Evolutionary conservation across 2,888 invertebrate species (phyloP), one percentile per base, ranked within the genome.

Genomic region (Ethmia dodecea): DNA sequence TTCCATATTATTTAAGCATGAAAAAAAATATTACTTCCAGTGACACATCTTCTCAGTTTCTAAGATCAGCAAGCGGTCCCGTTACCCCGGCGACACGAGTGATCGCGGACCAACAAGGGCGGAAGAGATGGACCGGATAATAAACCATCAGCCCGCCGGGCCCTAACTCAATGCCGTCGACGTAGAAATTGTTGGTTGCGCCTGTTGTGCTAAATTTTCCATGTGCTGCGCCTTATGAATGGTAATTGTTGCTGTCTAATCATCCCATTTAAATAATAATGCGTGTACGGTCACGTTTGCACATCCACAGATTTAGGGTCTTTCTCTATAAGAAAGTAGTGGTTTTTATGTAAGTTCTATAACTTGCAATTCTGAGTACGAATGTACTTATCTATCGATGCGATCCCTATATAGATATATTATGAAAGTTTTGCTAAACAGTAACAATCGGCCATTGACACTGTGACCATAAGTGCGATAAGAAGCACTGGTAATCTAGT

Each of bases 71-170:
- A 8, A 22, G 22, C n/a, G 9, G 22, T 58, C 68, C 80, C 80
- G 79, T 78, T 81, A 80, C 59, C 55, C 59, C 61, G 63, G 63
- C 68, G 78, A 81, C 79, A 79, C 72, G 74, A 74, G 70, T 70
- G 76, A 79, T 76, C 76, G 62, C 58, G 53, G 69, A 58, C 75
- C 77, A 74, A 81, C 80, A 78, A 79, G 79, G 74, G 76, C 81
- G 81, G 81, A 81, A 83, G 79, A 83, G 80, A 83, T 80, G 79
- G 64, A 64, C 72, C 66, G 62, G 79, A 81, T 81, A 76, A 78
- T 83, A 83, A 83, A 83, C 66, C 78, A 80, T 80, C 77, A 75
- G 62, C 55, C 59, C 47, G 69, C 59, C 60, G 68, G 63, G 49
- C 71, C 77, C 78, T 83, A 80, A 81, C 76, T 84, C 78, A 79